phyloP scores from a whole-genome alignment of 2,888 invertebrate genomes.

The Troides aeacus region DNA sequence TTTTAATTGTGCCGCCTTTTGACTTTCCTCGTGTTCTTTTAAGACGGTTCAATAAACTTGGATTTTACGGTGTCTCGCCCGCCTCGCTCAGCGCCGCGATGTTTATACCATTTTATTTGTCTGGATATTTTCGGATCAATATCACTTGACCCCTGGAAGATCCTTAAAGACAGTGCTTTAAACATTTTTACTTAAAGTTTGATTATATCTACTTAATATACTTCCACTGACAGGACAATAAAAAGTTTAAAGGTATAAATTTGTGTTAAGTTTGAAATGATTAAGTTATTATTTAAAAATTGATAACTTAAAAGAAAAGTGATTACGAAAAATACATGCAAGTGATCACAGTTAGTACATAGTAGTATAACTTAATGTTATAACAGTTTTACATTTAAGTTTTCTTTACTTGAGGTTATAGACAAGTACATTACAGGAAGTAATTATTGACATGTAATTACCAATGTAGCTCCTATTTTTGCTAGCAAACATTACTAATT shows the following conservation, averaged over 20 bases:
- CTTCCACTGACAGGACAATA: background rate
- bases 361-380: too few relatives aligned
- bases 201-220: background rate
- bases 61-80: constrained; percentile 68
- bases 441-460: too few relatives aligned
- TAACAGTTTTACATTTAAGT: too few relatives aligned
- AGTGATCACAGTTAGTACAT: too few relatives aligned
- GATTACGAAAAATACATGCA: too few relatives aligned
- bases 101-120: constrained; percentile 26
- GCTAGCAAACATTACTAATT: too few relatives aligned
- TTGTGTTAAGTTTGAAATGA: too few relatives aligned
- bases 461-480: too few relatives aligned
- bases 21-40: constrained; percentile 76
- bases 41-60: constrained; percentile 74
- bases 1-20: constrained; percentile 77
- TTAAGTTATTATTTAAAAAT: too few relatives aligned
- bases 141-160: background rate
- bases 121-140: constrained; percentile 12
- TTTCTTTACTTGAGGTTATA: too few relatives aligned
- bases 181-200: background rate
- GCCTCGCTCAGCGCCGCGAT: constrained; percentile 42
- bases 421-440: too few relatives aligned
- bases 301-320: too few relatives aligned
- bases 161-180: background rate
- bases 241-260: background rate